Conservation (phyloP, 2,113 vertebrate species). For the Oophaga pumilio region DNA sequence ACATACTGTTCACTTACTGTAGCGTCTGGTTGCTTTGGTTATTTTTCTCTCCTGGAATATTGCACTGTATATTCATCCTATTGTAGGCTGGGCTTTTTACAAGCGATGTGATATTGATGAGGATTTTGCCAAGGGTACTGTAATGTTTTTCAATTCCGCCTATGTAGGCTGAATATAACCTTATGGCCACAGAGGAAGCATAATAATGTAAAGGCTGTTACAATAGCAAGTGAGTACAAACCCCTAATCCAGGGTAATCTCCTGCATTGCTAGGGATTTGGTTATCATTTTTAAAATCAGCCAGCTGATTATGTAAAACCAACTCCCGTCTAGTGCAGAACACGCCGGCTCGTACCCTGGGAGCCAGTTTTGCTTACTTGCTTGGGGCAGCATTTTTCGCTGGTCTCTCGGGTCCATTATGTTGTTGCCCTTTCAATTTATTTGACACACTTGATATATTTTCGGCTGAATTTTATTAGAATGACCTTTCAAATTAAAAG, state of each 20-base stretch:
- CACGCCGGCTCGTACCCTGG: neutral
- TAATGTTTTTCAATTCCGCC: slow-evolving; percentile 27
- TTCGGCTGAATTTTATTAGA: slow-evolving; percentile 30
- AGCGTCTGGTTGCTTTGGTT: neutral
- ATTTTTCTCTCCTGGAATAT: neutral
- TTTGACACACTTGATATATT: slow-evolving; percentile 39
- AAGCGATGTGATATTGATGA: slow-evolving; percentile 12
- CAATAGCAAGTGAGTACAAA: slow-evolving; percentile 45
- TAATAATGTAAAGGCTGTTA: slow-evolving; percentile 50
- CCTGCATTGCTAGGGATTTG: slow-evolving; percentile 48
- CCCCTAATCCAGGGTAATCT: slow-evolving; percentile 39
- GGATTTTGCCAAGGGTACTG: slow-evolving; percentile 13
- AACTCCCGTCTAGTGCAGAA: slow-evolving; percentile 17
- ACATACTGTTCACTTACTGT: too few relatives aligned
- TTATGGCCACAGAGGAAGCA: slow-evolving; percentile 39
- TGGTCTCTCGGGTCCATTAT: slow-evolving; percentile 40
- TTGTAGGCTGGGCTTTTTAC: slow-evolving; percentile 25
- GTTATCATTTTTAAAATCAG: slow-evolving; percentile 51
- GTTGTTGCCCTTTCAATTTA: slow-evolving; percentile 45
- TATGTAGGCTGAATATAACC: slow-evolving; percentile 46
- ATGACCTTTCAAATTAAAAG: slow-evolving; percentile 46
- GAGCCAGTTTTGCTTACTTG: slow-evolving; percentile 21
- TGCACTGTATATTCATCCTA: neutral
- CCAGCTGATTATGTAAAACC: slow-evolving; percentile 39
- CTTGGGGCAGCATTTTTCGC: slow-evolving; percentile 44